Percentiles rank a stretch among this genome's conserved stretches.
Evolutionary conservation across 2,888 invertebrate genomes (phyloP).

Genomic region (Agriotes lineatus): DNA sequence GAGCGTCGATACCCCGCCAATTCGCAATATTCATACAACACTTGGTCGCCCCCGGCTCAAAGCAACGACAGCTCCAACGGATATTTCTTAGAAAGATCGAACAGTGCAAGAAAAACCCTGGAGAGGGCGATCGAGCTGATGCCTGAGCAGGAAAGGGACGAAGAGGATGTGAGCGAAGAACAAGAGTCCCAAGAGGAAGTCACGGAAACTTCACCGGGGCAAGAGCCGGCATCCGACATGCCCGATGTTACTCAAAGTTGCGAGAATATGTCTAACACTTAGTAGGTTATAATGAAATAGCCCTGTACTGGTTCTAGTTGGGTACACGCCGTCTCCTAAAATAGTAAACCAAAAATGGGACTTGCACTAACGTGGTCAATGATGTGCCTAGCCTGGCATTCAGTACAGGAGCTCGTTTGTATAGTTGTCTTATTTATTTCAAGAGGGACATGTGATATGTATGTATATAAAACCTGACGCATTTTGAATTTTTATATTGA

Average conservation of each 20-base stretch:
- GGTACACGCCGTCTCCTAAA: slow-evolving; percentile 25
- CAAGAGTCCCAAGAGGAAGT: slow-evolving; percentile 61
- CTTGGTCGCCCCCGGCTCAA: slow-evolving; percentile 95
- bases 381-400: slow-evolving; percentile 37
- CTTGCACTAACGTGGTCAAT: slow-evolving; percentile 14
- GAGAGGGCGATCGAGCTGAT: slow-evolving; percentile 82
- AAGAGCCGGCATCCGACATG: slow-evolving; percentile 52
- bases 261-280: slow-evolving; percentile 50
- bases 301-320: slow-evolving; percentile 30
- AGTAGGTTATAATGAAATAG: slow-evolving; percentile 42
- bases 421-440: slow-evolving; percentile 54
- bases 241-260: slow-evolving; percentile 61
- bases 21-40: slow-evolving; percentile 86
- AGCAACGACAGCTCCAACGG: slow-evolving; percentile 96
- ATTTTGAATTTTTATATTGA: slow-evolving; percentile 64
- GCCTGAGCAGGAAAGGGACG: slow-evolving; percentile 71
- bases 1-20: slow-evolving; percentile 78
- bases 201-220: slow-evolving; percentile 51
- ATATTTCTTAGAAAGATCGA: slow-evolving; percentile 93
- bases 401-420: slow-evolving; percentile 44
- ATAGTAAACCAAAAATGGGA: slow-evolving; percentile 17
- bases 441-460: slow-evolving; percentile 65
- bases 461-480: slow-evolving; percentile 63
- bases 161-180: slow-evolving; percentile 62
- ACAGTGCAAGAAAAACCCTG: slow-evolving; percentile 91